Evolutionary conservation across 2,113 vertebrate species (phyloP).

Genomic region (Chamaea fasciata): DNA sequence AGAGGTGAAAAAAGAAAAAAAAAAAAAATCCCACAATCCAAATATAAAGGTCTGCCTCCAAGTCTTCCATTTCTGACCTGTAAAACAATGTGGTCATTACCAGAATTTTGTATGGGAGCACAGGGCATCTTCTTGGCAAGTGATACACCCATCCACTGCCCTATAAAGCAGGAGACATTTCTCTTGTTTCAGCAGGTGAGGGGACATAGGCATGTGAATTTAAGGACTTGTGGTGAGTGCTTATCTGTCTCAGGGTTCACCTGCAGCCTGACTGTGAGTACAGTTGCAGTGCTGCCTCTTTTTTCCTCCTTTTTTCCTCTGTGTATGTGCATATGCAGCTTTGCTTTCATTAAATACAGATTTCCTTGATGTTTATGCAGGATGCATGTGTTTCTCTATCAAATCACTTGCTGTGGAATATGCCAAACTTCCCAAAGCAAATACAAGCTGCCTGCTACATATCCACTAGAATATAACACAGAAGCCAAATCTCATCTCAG

Average conservation of each 20-base stretch:
- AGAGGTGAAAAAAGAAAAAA: neutral
- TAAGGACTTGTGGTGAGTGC: neutral
- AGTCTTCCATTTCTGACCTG: neutral
- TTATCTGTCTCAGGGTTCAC: neutral
- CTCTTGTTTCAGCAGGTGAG: neutral
- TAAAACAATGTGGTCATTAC: neutral
- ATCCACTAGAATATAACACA: neutral
- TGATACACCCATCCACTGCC: neutral
- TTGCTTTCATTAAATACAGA: neutral
- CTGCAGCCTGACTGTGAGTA: neutral
- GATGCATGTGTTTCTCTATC: neutral
- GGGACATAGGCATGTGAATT: neutral
- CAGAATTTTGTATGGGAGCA: neutral
- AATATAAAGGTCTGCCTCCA: neutral
- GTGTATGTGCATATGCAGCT: neutral
- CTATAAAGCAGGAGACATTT: neutral
- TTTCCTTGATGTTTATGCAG: neutral
- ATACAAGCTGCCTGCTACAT: constrained; percentile 16
- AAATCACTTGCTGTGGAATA: neutral
- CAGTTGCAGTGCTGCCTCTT: neutral
- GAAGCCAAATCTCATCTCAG: neutral
- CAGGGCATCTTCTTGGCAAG: neutral
- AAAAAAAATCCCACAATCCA: neutral
- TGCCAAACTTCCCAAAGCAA: constrained; percentile 17
- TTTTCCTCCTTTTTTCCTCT: neutral